These are phyloP conservation scores for Podarcis cretensis DNA, from an alignment of 2,113 vertebrate species.

Conservation along the genomic window DNA sequence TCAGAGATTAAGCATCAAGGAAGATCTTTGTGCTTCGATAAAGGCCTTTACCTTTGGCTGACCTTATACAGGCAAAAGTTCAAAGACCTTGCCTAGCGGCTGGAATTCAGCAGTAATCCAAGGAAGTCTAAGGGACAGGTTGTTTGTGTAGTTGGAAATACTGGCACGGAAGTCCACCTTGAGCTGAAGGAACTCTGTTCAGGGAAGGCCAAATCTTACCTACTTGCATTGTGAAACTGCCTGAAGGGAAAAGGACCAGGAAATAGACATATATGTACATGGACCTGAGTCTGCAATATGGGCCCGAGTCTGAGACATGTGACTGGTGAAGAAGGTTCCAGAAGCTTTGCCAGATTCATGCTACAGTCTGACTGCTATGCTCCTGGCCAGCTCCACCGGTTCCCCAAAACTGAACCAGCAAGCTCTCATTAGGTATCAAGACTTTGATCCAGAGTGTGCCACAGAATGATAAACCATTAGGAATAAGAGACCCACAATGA, in stretches of 20 bases:
- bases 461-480: not conserved
- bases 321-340: not conserved
- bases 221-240: not conserved
- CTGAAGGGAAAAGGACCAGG: not conserved
- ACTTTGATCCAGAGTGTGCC: not conserved
- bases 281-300: not conserved
- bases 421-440: not conserved
- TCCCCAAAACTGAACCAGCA: not conserved
- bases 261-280: not conserved
- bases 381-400: not conserved
- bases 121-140: fast-evolving
- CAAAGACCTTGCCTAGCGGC: not conserved
- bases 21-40: constrained; percentile 29
- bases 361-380: not conserved
- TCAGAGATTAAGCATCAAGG: constrained; percentile 39
- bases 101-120: not conserved
- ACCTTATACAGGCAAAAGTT: not conserved
- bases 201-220: not conserved
- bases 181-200: not conserved
- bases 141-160: not conserved
- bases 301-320: not conserved
- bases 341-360: not conserved
- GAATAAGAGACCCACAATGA: not conserved
- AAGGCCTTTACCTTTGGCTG: constrained; percentile 62
- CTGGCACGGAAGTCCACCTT: not conserved